Evolutionary conservation across 2,113 vertebrate genomes (phyloP), one percentile per base, ranked within the genome.

Genomic region (Glaucomys volans): DNA sequence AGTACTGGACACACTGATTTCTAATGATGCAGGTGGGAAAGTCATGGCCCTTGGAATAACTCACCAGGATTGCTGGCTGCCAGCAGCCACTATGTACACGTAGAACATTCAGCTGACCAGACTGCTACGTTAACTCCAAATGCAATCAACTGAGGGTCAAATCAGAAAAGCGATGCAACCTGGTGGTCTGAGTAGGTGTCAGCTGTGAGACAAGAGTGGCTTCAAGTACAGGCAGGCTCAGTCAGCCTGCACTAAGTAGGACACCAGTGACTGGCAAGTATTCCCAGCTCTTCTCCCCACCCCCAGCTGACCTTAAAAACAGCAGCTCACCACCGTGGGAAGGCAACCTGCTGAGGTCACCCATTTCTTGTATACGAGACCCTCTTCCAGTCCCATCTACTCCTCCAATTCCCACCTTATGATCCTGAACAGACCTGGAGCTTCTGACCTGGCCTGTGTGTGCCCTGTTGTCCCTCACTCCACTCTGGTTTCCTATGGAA

Each of bases 121-220:
- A 88, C 26, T 30, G 72, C 20, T 28, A 79, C 3, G 11, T 50
- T 87, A 67, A 77, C 79, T 82, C 94, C 86, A 88, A 96, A 90
- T 62, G 92, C 80, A 94, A 91, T 40, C 40, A 59, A 67, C 18
- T 67, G 50, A 64, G 62, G 30, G n/a, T 8, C 1, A 2, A 91
- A 87, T 54, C 74, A 9, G 42, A 44, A 35, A 69, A 90, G 52
- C 1, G 7, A 37, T 1, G 30, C 37, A 67, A 75, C 42, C 35
- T 40, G 80, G 40, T n/a, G 69, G 24, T 24, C 32, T 5, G 18
- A 32, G 50, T 2, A 40, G 66, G 47, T 6, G 20, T n/a, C 10
- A 71, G 35, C 81, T n/a, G 3, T 35, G 28, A 40, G 32, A 66
- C 28, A 52, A 35, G 71, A 90, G 72, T 13, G 64, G 71, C 62